Evolutionary conservation across 2,888 invertebrate species (phyloP).

Genomic region (Seira ritae): DNA sequence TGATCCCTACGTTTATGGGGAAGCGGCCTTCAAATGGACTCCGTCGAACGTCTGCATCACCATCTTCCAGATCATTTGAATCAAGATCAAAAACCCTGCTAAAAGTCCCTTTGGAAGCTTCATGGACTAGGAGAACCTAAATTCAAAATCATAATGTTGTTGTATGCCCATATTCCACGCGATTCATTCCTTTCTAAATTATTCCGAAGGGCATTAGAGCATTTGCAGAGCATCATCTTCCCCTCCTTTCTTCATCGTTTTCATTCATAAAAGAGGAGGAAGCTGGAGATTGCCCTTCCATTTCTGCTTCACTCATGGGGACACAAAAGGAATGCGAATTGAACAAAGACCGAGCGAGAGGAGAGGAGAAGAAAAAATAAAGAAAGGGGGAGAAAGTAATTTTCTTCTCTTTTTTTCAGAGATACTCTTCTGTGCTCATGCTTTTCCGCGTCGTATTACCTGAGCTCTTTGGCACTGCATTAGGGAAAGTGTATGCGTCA

Average conservation of each 20-base stretch:
- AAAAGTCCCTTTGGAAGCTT: slow-evolving; percentile 93
- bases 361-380: slow-evolving; percentile 17
- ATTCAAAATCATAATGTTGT: not conserved
- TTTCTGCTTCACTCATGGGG: not conserved
- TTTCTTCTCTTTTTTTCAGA: slow-evolving; percentile 7
- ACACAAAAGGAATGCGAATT: slow-evolving; percentile 7
- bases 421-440: not conserved
- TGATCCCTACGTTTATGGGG: slow-evolving; percentile 96
- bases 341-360: not conserved
- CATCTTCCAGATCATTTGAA: slow-evolving; percentile 89
- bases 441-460: slow-evolving; percentile 77
- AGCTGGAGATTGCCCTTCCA: not conserved
- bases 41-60: slow-evolving; percentile 86
- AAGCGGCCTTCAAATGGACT: slow-evolving; percentile 94
- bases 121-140: slow-evolving; percentile 91
- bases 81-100: slow-evolving; percentile 96
- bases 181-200: slow-evolving; percentile 9
- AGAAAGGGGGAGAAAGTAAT: slow-evolving; percentile 30
- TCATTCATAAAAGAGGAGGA: not conserved
- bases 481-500: slow-evolving; percentile 94
- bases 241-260: not conserved
- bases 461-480: slow-evolving; percentile 97
- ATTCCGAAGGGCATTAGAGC: not conserved
- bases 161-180: not conserved
- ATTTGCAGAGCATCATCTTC: slow-evolving; percentile 3